These are phyloP conservation scores for Monopis laevigella DNA, from an alignment of 2,888 invertebrate genomes.

Conservation along the genomic window DNA sequence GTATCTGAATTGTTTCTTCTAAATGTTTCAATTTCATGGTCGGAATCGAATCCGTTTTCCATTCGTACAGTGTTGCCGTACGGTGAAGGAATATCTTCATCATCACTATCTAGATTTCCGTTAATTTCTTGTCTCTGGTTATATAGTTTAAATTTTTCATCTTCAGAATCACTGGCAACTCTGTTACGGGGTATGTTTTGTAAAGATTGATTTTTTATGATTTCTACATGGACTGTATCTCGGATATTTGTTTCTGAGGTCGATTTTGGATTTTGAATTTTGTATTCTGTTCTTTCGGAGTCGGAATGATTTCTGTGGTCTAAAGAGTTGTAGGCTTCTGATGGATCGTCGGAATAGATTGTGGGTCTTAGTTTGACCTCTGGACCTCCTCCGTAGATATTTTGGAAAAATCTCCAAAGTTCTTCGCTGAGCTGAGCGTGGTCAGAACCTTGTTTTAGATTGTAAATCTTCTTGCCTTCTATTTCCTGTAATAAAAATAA, in stretches of 20 bases:
- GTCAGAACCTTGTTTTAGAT: conserved; percentile 62
- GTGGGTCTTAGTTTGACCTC: conserved; percentile 65
- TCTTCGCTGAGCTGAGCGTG: conserved; percentile 86
- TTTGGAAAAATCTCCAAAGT: conserved; percentile 87
- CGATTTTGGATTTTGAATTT: conserved; percentile 48
- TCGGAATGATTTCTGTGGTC: conserved; percentile 43
- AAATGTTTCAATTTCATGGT: conserved; percentile 46
- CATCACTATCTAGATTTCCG: conserved; percentile 40
- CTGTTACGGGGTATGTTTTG: conserved; percentile 33
- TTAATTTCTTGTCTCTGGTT: background rate
- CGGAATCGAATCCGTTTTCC: conserved; percentile 53
- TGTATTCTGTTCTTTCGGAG: conserved; percentile 54
- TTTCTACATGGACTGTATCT: conserved; percentile 35
- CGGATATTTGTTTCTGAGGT: conserved; percentile 46
- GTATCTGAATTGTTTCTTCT: conserved; percentile 22
- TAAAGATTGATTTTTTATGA: conserved; percentile 55
- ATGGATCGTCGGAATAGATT: conserved; percentile 15
- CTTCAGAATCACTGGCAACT: conserved; percentile 39
- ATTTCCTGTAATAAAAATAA: conserved; percentile 36
- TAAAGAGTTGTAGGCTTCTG: conserved; percentile 19
- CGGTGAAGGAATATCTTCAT: conserved; percentile 40
- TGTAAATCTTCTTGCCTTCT: conserved; percentile 40
- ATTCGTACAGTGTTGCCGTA: conserved; percentile 33
- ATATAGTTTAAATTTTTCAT: conserved; percentile 27
- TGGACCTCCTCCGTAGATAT: conserved; percentile 91